phyloP scores from a whole-genome alignment of 2,113 vertebrate species.

The Siphamia tubifer region DNA sequence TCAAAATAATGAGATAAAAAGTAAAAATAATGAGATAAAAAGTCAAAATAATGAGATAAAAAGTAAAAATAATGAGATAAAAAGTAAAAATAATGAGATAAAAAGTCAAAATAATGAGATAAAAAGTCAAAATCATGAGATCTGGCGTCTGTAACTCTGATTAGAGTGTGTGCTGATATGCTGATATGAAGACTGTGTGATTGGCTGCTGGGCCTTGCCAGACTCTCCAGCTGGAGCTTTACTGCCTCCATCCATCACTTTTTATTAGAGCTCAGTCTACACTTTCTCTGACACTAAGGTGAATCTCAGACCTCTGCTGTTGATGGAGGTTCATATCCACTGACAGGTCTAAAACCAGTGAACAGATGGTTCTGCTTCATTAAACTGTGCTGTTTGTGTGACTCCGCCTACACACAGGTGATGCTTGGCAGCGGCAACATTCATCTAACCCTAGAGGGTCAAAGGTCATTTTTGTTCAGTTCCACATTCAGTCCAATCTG shows the following conservation, averaged over 20 bases:
- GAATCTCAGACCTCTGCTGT: conserved; percentile 66
- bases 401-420: conserved; percentile 29
- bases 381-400: conserved; percentile 64
- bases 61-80: no score
- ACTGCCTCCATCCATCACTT: conserved; percentile 61
- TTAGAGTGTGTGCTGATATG: no score
- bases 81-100: no score
- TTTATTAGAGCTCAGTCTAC: conserved; percentile 65
- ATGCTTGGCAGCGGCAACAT: conserved; percentile 54
- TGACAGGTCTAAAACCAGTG: conserved; percentile 64
- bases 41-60: no score
- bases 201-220: conserved; percentile 50
- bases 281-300: conserved; percentile 72
- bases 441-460: conserved; percentile 43
- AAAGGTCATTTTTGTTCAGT: no score
- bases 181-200: conserved; percentile 33
- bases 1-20: no score
- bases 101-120: no score
- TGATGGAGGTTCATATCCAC: conserved; percentile 67
- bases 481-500: no score
- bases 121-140: no score
- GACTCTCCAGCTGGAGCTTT: conserved; percentile 56
- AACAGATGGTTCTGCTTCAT: conserved; percentile 71
- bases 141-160: neutral
- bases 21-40: no score